phyloP scores from a whole-genome alignment of 2,797 vertebrate species.

The Miichthys miiuy region DNA sequence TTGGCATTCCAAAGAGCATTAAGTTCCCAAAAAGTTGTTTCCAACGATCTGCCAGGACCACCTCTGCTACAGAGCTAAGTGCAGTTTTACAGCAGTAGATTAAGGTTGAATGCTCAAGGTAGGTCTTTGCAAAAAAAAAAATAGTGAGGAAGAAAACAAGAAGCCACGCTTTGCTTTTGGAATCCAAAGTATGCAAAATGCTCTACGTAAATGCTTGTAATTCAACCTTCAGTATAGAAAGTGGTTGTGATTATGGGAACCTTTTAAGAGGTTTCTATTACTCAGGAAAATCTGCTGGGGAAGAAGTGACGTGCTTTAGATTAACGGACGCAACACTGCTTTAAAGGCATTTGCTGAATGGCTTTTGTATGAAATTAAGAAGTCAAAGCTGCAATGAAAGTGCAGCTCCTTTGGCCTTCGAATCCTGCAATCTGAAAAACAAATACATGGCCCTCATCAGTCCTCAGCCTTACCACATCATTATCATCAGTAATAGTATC shows the following conservation, averaged over 20 bases:
- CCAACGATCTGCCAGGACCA: conserved; percentile 50
- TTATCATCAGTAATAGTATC: conserved; percentile 74
- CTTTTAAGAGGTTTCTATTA: conserved; percentile 4
- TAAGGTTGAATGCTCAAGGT: not conserved
- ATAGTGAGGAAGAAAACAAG: conserved; percentile 29
- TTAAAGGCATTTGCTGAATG: conserved; percentile 18
- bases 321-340: not conserved
- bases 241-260: conserved; percentile 10
- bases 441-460: conserved; percentile 52
- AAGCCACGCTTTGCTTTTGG: conserved; percentile 11
- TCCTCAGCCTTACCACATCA: conserved; percentile 55
- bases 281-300: conserved; percentile 14
- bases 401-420: conserved; percentile 44
- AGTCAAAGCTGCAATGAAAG: conserved; percentile 26
- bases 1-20: conserved; percentile 65
- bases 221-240: conserved; percentile 1
- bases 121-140: not conserved
- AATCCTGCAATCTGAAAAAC: conserved; percentile 61
- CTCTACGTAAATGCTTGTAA: conserved; percentile 2
- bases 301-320: conserved; percentile 27
- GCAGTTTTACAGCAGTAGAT: conserved; percentile 9
- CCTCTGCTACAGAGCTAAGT: conserved; percentile 34
- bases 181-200: conserved; percentile 14
- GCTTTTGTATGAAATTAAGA: conserved; percentile 32
- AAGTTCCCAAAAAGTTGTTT: conserved; percentile 41